These are phyloP conservation scores for Nannoperca obscura DNA, from an alignment of 2,797 vertebrate species.

Conservation along the genomic window DNA sequence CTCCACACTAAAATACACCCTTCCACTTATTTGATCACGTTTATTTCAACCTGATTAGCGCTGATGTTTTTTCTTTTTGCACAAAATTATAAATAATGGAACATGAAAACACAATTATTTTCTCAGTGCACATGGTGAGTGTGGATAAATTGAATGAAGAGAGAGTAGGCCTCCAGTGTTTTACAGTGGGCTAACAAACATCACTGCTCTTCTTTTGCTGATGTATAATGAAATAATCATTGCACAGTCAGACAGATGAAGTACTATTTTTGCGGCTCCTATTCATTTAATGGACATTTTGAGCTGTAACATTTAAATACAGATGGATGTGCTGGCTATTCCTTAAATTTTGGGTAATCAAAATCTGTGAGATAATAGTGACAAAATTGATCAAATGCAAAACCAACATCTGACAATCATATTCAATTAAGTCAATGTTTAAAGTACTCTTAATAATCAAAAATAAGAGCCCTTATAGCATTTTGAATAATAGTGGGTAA, in stretches of 20 bases:
- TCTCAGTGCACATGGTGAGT: slow-evolving; percentile 34
- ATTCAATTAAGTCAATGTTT: slow-evolving; percentile 31
- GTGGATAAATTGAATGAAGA: slow-evolving; percentile 51
- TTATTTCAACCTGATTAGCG: slow-evolving; percentile 51
- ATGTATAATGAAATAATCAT: slow-evolving; percentile 49
- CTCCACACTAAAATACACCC: slow-evolving; percentile 34
- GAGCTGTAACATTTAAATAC: slow-evolving; percentile 12
- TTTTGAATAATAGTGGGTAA: slow-evolving; percentile 34
- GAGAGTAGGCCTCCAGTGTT: slow-evolving; percentile 19
- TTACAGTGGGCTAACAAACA: slow-evolving; percentile 24
- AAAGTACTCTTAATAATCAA: slow-evolving; percentile 24
- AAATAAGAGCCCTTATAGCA: slow-evolving; percentile 36
- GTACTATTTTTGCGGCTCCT: slow-evolving; percentile 2
- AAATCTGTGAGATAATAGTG: slow-evolving; percentile 22
- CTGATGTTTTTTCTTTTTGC: slow-evolving; percentile 16
- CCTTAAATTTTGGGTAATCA: slow-evolving; percentile 22
- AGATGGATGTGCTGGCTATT: slow-evolving; percentile 7
- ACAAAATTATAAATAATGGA: slow-evolving; percentile 60
- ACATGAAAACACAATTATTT: slow-evolving; percentile 58
- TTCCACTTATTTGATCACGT: slow-evolving; percentile 46
- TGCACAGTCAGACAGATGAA: slow-evolving; percentile 37
- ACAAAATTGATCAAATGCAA: slow-evolving; percentile 1
- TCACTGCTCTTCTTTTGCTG: slow-evolving; percentile 1
- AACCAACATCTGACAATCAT: slow-evolving; percentile 28
- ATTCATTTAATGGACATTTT: slow-evolving; percentile 20